Evolutionary conservation across 2,888 invertebrate genomes (phyloP).

Genomic region (Pammene aurita): DNA sequence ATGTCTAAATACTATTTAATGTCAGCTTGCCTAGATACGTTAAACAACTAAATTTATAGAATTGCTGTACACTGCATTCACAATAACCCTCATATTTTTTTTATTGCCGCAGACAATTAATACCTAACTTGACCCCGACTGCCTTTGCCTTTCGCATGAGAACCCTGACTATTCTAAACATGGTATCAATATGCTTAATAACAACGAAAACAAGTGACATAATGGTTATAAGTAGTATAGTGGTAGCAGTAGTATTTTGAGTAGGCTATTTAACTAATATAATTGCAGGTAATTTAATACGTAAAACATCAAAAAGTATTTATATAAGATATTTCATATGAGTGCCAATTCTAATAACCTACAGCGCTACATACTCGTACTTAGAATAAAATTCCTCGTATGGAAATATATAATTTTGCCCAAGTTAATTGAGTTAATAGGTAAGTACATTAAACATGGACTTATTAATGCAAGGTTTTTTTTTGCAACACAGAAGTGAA

Average conservation of each 20-base stretch:
- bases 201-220: slow-evolving; percentile 6
- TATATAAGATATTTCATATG: no score
- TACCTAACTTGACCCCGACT: slow-evolving; percentile 14
- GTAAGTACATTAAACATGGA: slow-evolving; percentile 1
- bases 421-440: slow-evolving; percentile 3
- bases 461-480: slow-evolving; percentile 29
- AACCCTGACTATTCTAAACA: slow-evolving; percentile 20
- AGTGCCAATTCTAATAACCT: neutral
- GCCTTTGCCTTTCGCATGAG: slow-evolving; percentile 27
- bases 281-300: neutral
- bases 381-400: neutral
- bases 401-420: neutral
- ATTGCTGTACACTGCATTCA: neutral
- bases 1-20: slow-evolving; percentile 17
- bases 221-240: slow-evolving; percentile 7
- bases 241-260: no score
- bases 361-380: slow-evolving; percentile 2
- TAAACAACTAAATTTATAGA: neutral
- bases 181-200: slow-evolving; percentile 17
- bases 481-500: slow-evolving; percentile 14
- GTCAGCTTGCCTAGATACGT: neutral
- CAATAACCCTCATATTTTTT: slow-evolving; percentile 3
- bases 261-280: neutral
- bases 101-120: neutral
- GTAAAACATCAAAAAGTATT: neutral